Evolutionary conservation across 1,140 invertebrate species (phyloP).

Genomic region (Zaprionus ornatus): DNA sequence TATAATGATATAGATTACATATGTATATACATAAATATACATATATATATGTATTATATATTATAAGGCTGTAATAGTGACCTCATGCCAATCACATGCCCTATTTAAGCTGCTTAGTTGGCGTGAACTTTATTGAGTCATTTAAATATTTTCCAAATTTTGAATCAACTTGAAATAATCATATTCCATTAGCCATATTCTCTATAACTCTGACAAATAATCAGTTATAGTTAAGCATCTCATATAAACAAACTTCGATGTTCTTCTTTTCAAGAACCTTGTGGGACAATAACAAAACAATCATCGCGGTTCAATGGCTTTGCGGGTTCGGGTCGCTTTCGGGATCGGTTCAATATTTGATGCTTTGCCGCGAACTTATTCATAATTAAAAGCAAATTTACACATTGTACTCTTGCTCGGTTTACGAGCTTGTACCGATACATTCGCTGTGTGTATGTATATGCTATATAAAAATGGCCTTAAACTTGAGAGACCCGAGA

Average conservation of each 20-base stretch:
- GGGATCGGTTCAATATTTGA: conserved; percentile 30
- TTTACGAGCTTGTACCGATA: conserved; percentile 32
- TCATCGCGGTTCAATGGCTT: not conserved
- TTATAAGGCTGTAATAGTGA: too few relatives aligned
- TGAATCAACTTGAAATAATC: not conserved
- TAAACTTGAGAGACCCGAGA: conserved; percentile 34
- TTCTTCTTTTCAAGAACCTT: not conserved
- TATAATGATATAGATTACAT: not conserved
- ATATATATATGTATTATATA: too few relatives aligned
- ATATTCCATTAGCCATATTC: not conserved
- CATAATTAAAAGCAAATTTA: conserved; percentile 48
- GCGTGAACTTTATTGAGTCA: not conserved
- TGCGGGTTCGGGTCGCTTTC: not conserved
- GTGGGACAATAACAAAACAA: not conserved
- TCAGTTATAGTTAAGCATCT: not conserved
- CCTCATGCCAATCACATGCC: too few relatives aligned
- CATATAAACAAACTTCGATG: not conserved
- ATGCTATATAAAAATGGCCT: conserved; percentile 21
- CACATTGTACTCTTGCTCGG: conserved; percentile 27
- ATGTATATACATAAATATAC: not conserved
- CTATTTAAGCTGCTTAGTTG: not conserved
- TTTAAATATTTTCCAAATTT: not conserved
- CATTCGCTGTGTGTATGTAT: not conserved
- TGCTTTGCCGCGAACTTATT: conserved; percentile 12
- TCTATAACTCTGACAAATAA: not conserved